phyloP scores from a whole-genome alignment of 2,113 vertebrate genomes.

The Cavia aperea region DNA sequence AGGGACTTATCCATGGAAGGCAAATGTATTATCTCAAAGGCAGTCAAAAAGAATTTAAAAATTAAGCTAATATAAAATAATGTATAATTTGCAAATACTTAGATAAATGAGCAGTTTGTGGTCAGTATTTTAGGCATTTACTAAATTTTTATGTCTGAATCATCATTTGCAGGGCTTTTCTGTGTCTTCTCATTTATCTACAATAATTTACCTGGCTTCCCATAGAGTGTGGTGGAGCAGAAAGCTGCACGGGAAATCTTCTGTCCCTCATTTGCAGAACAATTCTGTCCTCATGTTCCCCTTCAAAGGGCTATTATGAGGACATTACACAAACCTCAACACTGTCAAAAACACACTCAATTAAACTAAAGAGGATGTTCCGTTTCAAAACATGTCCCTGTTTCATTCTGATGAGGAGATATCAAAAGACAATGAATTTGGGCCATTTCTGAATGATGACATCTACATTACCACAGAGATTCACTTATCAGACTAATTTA shows the following conservation, averaged over 20 bases:
- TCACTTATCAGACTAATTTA: slow-evolving; percentile 47
- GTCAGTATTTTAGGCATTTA: background rate
- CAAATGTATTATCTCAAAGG: background rate
- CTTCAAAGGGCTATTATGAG: background rate
- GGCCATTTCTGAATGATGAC: slow-evolving; percentile 20
- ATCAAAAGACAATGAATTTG: slow-evolving; percentile 37
- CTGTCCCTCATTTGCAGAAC: background rate
- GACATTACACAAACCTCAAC: background rate
- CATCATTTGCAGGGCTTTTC: background rate
- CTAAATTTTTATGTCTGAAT: background rate
- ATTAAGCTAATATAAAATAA: background rate
- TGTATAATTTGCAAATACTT: background rate
- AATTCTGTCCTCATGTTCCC: background rate
- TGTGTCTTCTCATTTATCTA: background rate
- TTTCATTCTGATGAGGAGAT: background rate
- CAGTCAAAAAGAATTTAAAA: background rate
- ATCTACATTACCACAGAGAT: background rate
- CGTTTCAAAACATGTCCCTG: slow-evolving; percentile 31
- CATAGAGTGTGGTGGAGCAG: background rate
- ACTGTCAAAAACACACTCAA: slow-evolving; percentile 6
- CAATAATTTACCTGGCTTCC: background rate
- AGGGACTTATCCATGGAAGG: background rate
- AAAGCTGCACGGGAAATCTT: background rate
- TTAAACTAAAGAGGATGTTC: slow-evolving; percentile 33
- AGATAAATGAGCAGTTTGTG: background rate